Evolutionary conservation across 2,797 vertebrate species (phyloP).

Genomic region (Phalloptychus januarius): DNA sequence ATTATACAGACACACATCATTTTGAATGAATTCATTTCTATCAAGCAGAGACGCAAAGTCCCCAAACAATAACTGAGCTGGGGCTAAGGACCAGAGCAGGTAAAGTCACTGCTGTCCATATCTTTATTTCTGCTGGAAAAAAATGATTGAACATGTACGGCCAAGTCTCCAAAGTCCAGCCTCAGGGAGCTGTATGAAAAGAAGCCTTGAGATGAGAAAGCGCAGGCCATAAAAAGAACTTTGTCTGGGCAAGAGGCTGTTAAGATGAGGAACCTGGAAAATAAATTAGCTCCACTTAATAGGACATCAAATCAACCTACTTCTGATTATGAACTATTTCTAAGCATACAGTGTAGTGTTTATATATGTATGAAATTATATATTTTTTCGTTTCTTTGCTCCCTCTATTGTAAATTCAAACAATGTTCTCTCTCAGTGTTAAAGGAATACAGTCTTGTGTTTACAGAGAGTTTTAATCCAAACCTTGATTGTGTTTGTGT

Average conservation of each 20-base stretch:
- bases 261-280: conserved; percentile 44
- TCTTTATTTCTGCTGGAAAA: conserved; percentile 63
- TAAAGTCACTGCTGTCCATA: conserved; percentile 56
- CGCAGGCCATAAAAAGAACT: conserved; percentile 66
- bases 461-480: conserved; percentile 57
- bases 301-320: conserved; percentile 30
- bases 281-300: conserved; percentile 30
- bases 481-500: conserved; percentile 66
- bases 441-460: conserved; percentile 46
- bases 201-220: conserved; percentile 71
- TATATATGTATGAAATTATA: background rate
- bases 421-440: conserved; percentile 16
- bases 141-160: conserved; percentile 67
- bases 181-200: conserved; percentile 62
- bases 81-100: conserved; percentile 40
- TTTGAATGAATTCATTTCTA: conserved; percentile 62
- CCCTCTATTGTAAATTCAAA: conserved; percentile 18
- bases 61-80: conserved; percentile 67
- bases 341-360: background rate
- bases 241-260: conserved; percentile 58
- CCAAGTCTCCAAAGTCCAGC: conserved; percentile 54
- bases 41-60: conserved; percentile 58
- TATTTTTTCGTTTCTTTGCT: conserved; percentile 1
- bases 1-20: conserved; percentile 45
- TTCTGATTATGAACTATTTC: background rate